phyloP scores from a whole-genome alignment of 2,888 invertebrate species.

The Rhogogaster chlorosoma region DNA sequence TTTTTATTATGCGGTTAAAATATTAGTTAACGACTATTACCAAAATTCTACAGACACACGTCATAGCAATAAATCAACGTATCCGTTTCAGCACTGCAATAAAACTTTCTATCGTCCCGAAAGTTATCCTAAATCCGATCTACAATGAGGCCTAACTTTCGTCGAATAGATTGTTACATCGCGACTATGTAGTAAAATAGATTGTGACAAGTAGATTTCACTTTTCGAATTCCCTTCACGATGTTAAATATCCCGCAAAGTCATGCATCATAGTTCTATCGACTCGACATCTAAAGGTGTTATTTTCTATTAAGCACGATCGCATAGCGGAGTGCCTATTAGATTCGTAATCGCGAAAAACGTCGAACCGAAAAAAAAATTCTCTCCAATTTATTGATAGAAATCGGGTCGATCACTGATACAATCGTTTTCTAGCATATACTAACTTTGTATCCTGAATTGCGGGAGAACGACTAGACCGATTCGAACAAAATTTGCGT shows the following conservation, averaged over 20 bases:
- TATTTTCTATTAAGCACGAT: too few relatives aligned
- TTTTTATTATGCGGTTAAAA: too few relatives aligned
- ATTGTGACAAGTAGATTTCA: too few relatives aligned
- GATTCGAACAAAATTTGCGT: not conserved
- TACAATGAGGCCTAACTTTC: not conserved
- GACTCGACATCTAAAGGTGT: not conserved
- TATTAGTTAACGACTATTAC: not conserved
- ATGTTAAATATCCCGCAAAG: not conserved
- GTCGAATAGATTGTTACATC: not conserved
- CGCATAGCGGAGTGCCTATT: too few relatives aligned
- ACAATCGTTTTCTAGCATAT: not conserved
- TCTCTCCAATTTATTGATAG: too few relatives aligned
- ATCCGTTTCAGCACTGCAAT: not conserved
- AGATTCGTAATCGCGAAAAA: too few relatives aligned
- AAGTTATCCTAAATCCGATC: too few relatives aligned
- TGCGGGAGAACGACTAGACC: not conserved
- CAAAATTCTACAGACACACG: not conserved
- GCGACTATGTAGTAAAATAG: not conserved
- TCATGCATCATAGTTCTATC: not conserved
- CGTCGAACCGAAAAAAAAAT: too few relatives aligned
- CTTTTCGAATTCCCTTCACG: not conserved
- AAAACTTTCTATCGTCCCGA: not conserved
- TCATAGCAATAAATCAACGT: not conserved
- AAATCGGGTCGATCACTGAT: too few relatives aligned
- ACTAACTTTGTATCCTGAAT: not conserved